Base-by-base conservation (phyloP, 1,140 invertebrate species). In the Acromyrmex charruanus region DNA sequence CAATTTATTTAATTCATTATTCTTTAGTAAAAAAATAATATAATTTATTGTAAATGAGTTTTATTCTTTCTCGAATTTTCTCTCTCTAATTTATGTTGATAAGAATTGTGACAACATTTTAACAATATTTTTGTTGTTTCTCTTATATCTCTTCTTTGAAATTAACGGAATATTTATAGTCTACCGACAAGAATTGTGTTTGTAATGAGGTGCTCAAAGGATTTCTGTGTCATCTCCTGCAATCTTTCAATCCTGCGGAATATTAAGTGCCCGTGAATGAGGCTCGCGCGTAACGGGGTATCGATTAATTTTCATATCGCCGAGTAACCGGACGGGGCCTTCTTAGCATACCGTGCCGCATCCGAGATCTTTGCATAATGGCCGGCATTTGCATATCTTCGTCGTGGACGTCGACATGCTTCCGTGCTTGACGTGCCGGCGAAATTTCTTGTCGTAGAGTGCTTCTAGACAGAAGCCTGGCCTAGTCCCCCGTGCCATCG, bases 291-390 rank as follows among this genome's bases (percentile, higher is more conserved):
- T 25, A 18, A 14, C 51, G n/a, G n/a, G 4, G 61, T 82, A 87
- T 89, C 51, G 88, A 90, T 87, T 89, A 89, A 90, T 90, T 87
- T 81, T 89, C 71, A 59, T 75, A 75, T 35, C 25, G 51, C 28
- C 59, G 81, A 88, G 51, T 59, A 75, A 69, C 69, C 84, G 77
- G 63, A 87, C 85, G 77, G 65, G 25, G 25, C 69, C 85, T 87
- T 77, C 86, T 90, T 87, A 89, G 71, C 88, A 86, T 90, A 90
- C 35, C 58, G 85, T 82, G 88, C 71, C 84, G 88, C 88, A 86
- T 77, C 65, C 88, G 85, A 18, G 58, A 59, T 75, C 61, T 90
- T 77, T 87, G 77, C 77, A 89, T 89, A 86, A 88, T 85, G 65
- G 28, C 58, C 53, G 44, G 2, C 69, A 89, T 90, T 89, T 90